Evolutionary conservation across 2,113 vertebrate species (phyloP).

Genomic region (Turnix velox): DNA sequence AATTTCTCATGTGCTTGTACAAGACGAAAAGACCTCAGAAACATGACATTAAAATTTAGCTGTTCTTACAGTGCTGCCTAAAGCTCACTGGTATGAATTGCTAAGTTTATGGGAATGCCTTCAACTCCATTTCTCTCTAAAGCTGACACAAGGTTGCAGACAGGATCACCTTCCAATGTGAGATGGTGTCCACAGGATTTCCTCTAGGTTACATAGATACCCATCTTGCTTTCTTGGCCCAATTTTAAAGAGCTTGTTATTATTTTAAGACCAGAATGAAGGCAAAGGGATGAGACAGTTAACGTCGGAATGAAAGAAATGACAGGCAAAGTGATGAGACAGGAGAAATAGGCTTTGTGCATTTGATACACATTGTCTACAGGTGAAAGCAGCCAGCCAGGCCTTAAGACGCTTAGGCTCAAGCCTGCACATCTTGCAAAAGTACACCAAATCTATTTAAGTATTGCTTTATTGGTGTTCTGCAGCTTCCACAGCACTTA

Average conservation of each 20-base stretch:
- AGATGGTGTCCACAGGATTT: neutral
- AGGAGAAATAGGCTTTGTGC: neutral
- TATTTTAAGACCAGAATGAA: neutral
- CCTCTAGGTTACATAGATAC: accelerated
- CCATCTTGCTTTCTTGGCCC: neutral
- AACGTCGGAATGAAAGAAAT: neutral
- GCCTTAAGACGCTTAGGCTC: neutral
- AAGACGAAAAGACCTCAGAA: neutral
- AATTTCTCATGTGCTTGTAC: neutral
- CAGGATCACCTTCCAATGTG: neutral
- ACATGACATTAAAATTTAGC: neutral
- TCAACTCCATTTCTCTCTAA: neutral
- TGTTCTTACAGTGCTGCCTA: neutral
- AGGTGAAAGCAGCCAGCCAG: neutral
- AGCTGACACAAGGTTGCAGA: neutral
- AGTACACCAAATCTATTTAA: neutral
- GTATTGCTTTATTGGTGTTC: neutral
- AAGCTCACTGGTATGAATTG: neutral
- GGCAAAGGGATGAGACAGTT: neutral
- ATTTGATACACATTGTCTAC: neutral
- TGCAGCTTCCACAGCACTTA: neutral
- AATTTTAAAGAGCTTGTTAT: neutral
- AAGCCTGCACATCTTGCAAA: neutral
- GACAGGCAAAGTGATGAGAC: neutral
- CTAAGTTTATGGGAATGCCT: neutral